Evolutionary conservation across 2,888 invertebrate genomes (phyloP).

Genomic region (Aspidiotus destructor): DNA sequence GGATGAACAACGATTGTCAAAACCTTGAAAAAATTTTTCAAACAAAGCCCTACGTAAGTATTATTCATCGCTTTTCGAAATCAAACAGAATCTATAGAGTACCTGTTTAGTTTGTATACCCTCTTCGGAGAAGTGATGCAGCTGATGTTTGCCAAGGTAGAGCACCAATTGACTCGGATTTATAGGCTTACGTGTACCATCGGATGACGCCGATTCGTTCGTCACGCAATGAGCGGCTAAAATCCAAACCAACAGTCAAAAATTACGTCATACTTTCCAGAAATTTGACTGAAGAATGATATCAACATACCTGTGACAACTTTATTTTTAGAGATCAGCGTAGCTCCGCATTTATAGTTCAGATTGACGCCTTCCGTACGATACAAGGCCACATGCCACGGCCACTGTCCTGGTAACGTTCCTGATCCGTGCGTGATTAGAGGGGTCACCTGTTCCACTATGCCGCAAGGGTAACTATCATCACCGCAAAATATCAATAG

Average conservation of each 20-base stretch:
- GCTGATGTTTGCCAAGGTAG: slow-evolving; percentile 42
- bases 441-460: slow-evolving; percentile 43
- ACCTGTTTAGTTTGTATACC: slow-evolving; percentile 40
- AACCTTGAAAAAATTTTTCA: slow-evolving; percentile 40
- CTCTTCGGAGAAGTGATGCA: slow-evolving; percentile 42
- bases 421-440: slow-evolving; percentile 52
- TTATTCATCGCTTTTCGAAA: background rate
- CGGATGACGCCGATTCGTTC: slow-evolving; percentile 19
- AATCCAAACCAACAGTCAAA: background rate
- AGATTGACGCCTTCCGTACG: slow-evolving; percentile 45
- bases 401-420: slow-evolving; percentile 55
- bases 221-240: slow-evolving; percentile 56
- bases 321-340: slow-evolving; percentile 49
- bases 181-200: slow-evolving; percentile 38
- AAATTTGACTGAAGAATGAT: background rate
- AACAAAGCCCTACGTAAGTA: too few species aligned
- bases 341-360: slow-evolving; percentile 56
- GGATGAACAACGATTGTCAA: slow-evolving; percentile 48
- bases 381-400: slow-evolving; percentile 59
- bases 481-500: background rate
- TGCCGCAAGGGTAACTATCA: slow-evolving; percentile 30
- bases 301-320: slow-evolving; percentile 47
- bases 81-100: too few species aligned
- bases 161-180: slow-evolving; percentile 41
- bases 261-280: background rate